Conservation (phyloP, 53 echinoderm and acorn worm species). For the Echinometra lucunter region DNA sequence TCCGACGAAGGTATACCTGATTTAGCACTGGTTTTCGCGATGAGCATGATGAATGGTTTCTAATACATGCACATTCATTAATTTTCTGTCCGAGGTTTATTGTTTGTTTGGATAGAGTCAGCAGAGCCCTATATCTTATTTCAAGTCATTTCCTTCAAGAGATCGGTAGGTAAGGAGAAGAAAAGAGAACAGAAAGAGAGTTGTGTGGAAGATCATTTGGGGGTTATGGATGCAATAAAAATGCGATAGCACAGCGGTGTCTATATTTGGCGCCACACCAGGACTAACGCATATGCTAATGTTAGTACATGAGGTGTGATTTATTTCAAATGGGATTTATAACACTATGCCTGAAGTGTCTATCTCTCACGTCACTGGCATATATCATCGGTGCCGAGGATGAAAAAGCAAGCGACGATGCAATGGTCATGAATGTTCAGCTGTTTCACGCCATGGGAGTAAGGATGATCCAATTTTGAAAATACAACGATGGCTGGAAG, state of each 20-base stretch:
- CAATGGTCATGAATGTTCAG: background rate
- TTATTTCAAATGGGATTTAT: background rate
- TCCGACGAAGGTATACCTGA: background rate
- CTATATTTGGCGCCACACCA: constrained; percentile 3
- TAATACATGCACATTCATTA: constrained; percentile 4
- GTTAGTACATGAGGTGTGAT: constrained; percentile 1
- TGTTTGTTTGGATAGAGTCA: constrained; percentile 5
- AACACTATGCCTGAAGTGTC: background rate
- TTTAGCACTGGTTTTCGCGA: background rate
- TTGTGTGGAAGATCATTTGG: background rate
- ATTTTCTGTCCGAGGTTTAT: background rate
- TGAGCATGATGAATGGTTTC: background rate
- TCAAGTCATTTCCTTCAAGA: background rate
- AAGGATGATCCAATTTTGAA: no score
- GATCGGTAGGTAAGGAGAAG: background rate
- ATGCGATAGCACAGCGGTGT: background rate
- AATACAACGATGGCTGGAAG: no score
- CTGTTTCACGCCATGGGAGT: background rate
- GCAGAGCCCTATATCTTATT: background rate
- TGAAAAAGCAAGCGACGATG: no score
- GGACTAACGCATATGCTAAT: background rate
- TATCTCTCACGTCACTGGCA: background rate
- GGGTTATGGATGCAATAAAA: background rate
- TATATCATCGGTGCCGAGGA: background rate
- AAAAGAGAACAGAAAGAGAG: background rate